Base-by-base conservation (phyloP, 1,140 invertebrate genomes). In the Thaumetopoea pityocampa region DNA sequence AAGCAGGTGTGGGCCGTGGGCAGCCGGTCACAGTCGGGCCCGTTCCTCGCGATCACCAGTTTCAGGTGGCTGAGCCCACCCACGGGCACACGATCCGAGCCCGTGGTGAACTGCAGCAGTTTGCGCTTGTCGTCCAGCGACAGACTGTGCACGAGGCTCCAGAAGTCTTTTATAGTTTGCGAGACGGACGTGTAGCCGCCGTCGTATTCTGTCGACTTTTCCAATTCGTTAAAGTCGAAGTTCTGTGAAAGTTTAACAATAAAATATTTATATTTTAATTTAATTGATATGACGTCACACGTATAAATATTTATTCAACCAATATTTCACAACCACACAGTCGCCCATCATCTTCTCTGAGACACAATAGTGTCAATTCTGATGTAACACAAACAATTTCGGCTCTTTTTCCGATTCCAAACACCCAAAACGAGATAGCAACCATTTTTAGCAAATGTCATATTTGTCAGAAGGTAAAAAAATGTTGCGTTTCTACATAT, bases 1-100 rank as follows among this genome's bases (percentile, higher is more conserved):
- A 98, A 98, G 82, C 97, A 99, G 0, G 97, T 99, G 74, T 99
- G 97, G 5, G 93, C 92, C 8, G 92, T 94, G 17, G 93, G 93
- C 58, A 94, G 82, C 14, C 92, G 89, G 54, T 94, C 92, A 6
- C 91, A 92, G 72, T 94, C 92, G 0, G 92, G 90, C 0, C 93
- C 93, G 69, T 94, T 92, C 12, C 91, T 87, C 0, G 92, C 92
- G 24, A 94, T 93, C 1, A 94, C 88, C 56, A 98, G 89, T 65
- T 97, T 95, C 3, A 98, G 78, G 51, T 93, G 90, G 52, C 94
- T 95, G 55, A 99, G 89, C 0, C 98, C 98, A 7, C 94, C 91
- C 2, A 99, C 94, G 0, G 98, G 97, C 14, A 99, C 95, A 41
- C 97, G 86, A 82, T 98, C 96, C 36, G 94, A 96, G 19, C 98